Evolutionary conservation across 1,140 invertebrate genomes (phyloP).

Genomic region (Drosophila nasuta): DNA sequence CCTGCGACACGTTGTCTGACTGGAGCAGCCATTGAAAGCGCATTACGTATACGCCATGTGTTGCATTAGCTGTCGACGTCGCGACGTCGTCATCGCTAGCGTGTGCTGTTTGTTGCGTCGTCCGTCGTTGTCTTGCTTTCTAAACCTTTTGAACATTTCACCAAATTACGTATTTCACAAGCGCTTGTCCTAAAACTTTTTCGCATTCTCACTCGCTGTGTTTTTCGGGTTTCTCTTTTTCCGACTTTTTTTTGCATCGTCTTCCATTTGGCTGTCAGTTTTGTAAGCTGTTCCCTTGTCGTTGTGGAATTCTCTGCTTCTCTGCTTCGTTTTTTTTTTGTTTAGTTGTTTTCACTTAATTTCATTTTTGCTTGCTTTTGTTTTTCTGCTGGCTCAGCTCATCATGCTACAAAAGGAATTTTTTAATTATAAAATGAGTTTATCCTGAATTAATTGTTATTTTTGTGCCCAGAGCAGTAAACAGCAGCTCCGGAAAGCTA

Average conservation of each 20-base stretch:
- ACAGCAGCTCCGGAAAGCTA: neutral
- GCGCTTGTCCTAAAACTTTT: slow-evolving; percentile 39
- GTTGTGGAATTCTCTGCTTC: slow-evolving; percentile 20
- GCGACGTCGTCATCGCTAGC: neutral
- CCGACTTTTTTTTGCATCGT: slow-evolving; percentile 11
- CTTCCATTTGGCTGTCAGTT: slow-evolving; percentile 54
- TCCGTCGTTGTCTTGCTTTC: neutral
- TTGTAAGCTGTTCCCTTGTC: slow-evolving; percentile 58
- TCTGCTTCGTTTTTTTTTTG: slow-evolving; percentile 21
- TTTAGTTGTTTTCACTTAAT: slow-evolving; percentile 64
- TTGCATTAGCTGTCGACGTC: slow-evolving; percentile 39
- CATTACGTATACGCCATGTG: slow-evolving; percentile 78
- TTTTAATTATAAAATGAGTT: slow-evolving; percentile 84
- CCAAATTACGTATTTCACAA: slow-evolving; percentile 31
- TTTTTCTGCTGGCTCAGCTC: slow-evolving; percentile 46
- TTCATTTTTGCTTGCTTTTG: slow-evolving; percentile 54
- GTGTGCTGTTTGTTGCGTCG: neutral
- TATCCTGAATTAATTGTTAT: slow-evolving; percentile 81
- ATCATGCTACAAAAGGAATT: slow-evolving; percentile 68
- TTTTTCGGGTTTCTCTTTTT: neutral
- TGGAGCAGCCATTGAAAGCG: slow-evolving; percentile 57
- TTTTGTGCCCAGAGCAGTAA: slow-evolving; percentile 34
- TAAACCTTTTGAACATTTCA: slow-evolving; percentile 37
- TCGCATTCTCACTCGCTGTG: slow-evolving; percentile 9
- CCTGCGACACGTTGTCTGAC: slow-evolving; percentile 40